Conservation (phyloP, 2,888 invertebrate genomes). For the Papilio elwesi region DNA sequence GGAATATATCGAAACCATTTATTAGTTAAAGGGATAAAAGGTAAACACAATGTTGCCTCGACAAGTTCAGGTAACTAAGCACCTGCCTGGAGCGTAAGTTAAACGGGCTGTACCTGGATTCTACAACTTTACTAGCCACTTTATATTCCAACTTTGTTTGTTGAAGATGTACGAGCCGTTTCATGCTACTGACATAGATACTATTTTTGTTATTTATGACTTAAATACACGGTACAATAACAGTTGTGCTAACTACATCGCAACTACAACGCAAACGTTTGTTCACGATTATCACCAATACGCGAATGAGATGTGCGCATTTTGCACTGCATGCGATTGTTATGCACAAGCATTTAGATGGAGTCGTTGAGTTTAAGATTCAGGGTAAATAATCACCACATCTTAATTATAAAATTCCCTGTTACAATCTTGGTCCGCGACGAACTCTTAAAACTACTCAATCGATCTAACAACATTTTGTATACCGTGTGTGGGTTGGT, state of each 20-base stretch:
- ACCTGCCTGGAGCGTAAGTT: slow-evolving; percentile 59
- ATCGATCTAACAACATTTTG: no score
- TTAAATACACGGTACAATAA: background rate
- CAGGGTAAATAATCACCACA: background rate
- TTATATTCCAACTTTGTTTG: slow-evolving; percentile 11
- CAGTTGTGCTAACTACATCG: slow-evolving; percentile 46
- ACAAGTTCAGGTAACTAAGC: slow-evolving; percentile 65
- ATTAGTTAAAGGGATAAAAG: slow-evolving; percentile 29
- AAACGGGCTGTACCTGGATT: background rate
- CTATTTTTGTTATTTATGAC: background rate
- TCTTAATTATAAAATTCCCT: no score
- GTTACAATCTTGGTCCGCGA: no score
- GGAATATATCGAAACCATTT: slow-evolving; percentile 30
- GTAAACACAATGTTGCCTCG: slow-evolving; percentile 65
- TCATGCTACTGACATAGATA: slow-evolving; percentile 10
- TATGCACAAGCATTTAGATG: slow-evolving; percentile 1
- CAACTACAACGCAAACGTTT: slow-evolving; percentile 44
- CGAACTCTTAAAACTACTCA: no score
- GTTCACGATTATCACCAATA: slow-evolving; percentile 5
- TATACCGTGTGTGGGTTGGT: no score
- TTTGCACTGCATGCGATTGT: background rate
- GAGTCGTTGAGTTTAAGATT: slow-evolving; percentile 4
- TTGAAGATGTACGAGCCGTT: background rate
- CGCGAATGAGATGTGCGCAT: slow-evolving; percentile 20
- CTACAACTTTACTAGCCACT: slow-evolving; percentile 3